phyloP scores from a whole-genome alignment of 2,888 invertebrate genomes.

The Falcaria lacertinaria region DNA sequence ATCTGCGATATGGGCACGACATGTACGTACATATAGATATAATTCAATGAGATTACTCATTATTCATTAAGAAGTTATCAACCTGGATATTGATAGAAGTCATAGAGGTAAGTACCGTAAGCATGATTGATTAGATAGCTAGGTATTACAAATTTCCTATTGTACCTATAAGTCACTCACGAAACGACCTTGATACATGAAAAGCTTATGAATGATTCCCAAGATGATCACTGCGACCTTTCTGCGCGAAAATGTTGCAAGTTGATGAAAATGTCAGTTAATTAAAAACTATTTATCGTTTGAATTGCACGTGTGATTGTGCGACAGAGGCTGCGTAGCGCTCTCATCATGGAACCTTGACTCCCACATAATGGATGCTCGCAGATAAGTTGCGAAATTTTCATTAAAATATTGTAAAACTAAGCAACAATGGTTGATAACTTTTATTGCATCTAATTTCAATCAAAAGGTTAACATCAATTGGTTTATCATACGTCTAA shows the following conservation, averaged over 20 bases:
- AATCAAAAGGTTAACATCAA: background rate
- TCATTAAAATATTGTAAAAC: conserved; percentile 11
- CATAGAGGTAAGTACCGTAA: too few relatives aligned
- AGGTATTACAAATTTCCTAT: conserved; percentile 4
- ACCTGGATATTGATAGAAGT: background rate
- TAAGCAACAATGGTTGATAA: background rate
- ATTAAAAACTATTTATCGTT: conserved; percentile 50
- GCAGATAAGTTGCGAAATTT: conserved; percentile 20
- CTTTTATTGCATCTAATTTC: conserved; percentile 1
- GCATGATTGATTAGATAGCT: conserved; percentile 7
- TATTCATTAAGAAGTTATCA: background rate
- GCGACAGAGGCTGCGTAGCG: conserved; percentile 20
- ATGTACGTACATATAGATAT: background rate
- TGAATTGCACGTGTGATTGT: conserved; percentile 43
- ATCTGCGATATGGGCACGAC: too few relatives aligned
- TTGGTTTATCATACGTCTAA: background rate
- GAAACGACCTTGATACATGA: conserved; percentile 25
- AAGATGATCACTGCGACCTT: background rate
- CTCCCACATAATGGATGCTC: conserved; percentile 22
- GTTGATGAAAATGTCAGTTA: conserved; percentile 43
- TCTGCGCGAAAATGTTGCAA: background rate
- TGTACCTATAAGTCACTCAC: background rate
- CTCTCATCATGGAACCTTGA: conserved; percentile 46
- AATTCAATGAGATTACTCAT: background rate
- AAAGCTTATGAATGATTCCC: conserved; percentile 26